These are phyloP conservation scores for Tichodroma muraria DNA, from an alignment of 2,113 vertebrate species.

Conservation along the genomic window DNA sequence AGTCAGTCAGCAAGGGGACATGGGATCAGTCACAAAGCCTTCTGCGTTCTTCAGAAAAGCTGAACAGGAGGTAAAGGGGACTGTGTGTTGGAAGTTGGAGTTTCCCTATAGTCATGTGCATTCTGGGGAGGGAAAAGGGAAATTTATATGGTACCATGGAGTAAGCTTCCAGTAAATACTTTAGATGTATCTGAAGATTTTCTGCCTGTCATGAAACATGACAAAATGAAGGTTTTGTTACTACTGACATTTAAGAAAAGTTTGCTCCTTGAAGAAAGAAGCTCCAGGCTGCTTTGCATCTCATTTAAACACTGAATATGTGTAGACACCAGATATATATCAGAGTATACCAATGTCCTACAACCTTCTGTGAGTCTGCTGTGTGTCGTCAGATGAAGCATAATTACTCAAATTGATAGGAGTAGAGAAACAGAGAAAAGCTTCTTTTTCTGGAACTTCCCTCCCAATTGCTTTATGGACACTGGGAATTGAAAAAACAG, in stretches of 20 bases:
- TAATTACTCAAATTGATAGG: background rate
- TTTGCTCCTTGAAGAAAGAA: background rate
- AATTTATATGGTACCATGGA: background rate
- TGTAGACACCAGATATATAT: background rate
- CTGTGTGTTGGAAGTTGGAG: background rate
- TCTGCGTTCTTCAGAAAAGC: background rate
- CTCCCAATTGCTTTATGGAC: background rate
- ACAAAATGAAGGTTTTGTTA: background rate
- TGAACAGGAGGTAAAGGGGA: background rate
- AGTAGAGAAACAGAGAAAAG: background rate
- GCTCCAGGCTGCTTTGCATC: background rate
- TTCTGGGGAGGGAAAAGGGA: background rate
- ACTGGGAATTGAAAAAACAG: background rate
- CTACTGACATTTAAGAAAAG: background rate
- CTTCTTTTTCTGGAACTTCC: background rate
- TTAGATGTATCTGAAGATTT: background rate
- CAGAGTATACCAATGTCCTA: background rate
- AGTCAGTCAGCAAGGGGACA: background rate
- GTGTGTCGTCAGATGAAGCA: background rate
- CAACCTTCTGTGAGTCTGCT: background rate
- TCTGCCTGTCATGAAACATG: background rate
- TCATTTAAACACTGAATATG: background rate
- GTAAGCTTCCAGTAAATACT: background rate
- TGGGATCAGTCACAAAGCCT: background rate
- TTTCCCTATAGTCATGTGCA: fast-evolving